phyloP scores from a whole-genome alignment of 2,888 invertebrate genomes.

The Coenonympha arcania region DNA sequence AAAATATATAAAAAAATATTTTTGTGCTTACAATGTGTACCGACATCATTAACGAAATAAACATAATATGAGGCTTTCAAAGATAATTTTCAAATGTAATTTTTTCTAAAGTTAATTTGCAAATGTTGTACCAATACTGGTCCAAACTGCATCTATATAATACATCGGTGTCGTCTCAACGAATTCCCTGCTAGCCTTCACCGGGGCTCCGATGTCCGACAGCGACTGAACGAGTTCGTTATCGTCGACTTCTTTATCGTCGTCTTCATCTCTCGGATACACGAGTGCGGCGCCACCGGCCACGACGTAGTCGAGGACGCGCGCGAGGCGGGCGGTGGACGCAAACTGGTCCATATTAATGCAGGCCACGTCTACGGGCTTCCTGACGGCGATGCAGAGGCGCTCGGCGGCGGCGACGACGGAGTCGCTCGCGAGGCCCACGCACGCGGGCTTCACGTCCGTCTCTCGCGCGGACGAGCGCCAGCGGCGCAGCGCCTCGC shows the following conservation, averaged over 20 bases:
- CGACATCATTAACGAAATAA: too few relatives aligned
- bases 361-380: not conserved
- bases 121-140: constrained; percentile 42
- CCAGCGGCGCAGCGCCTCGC: not conserved
- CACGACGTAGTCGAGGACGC: not conserved
- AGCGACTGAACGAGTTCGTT: not conserved
- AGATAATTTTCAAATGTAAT: constrained; percentile 40
- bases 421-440: not conserved
- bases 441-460: not conserved
- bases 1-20: too few relatives aligned
- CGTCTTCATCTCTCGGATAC: not conserved
- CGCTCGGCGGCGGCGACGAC: not conserved
- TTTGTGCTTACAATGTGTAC: too few relatives aligned
- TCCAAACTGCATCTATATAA: constrained; percentile 33
- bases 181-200: not conserved
- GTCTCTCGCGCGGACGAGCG: not conserved
- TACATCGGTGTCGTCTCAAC: not conserved
- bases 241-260: not conserved
- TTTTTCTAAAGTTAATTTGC: constrained; percentile 36
- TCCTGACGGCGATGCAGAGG: not conserved
- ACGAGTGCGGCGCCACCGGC: not conserved
- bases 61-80: not conserved
- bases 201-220: not conserved
- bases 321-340: too few relatives aligned
- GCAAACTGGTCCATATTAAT: not conserved